phyloP scores from a whole-genome alignment of 30 jellyfish, hydroid and myxozoan species.

The Aurelia aurita complex sp. Pacific region DNA sequence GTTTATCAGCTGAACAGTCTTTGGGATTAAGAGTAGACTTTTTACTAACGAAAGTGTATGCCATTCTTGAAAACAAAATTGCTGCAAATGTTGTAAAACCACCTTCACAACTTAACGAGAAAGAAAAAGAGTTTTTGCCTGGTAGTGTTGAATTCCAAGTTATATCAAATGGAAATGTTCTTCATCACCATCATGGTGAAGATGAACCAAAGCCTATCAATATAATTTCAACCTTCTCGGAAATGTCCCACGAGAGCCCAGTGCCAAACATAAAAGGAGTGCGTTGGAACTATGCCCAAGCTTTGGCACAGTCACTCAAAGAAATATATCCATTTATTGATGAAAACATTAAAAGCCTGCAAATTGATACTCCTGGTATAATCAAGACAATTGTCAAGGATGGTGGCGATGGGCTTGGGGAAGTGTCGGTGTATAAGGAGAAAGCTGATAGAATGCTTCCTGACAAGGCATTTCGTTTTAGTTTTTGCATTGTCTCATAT shows the following conservation, averaged over 20 bases:
- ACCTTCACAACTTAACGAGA: background rate
- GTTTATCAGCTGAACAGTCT: background rate
- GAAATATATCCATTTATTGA: background rate
- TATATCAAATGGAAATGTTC: background rate
- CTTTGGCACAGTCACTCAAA: background rate
- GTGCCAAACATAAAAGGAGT: no score
- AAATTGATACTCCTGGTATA: background rate
- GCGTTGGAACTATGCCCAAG: no score
- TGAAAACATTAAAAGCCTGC: background rate
- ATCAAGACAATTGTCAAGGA: background rate
- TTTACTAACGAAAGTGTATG: background rate
- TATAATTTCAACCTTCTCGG: background rate
- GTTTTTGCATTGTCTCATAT: background rate
- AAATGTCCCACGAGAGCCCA: no score
- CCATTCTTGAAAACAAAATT: background rate
- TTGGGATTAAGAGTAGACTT: background rate
- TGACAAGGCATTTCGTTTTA: background rate
- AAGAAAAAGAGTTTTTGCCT: background rate
- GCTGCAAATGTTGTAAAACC: background rate
- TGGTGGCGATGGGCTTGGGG: constrained; percentile 3
- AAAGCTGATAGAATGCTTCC: background rate
- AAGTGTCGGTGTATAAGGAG: background rate
- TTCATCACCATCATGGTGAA: background rate
- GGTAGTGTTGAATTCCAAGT: background rate
- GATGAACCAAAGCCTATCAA: background rate